These are phyloP conservation scores for Scarus forsteni DNA, from an alignment of 2,797 vertebrate genomes.

Conservation along the genomic window DNA sequence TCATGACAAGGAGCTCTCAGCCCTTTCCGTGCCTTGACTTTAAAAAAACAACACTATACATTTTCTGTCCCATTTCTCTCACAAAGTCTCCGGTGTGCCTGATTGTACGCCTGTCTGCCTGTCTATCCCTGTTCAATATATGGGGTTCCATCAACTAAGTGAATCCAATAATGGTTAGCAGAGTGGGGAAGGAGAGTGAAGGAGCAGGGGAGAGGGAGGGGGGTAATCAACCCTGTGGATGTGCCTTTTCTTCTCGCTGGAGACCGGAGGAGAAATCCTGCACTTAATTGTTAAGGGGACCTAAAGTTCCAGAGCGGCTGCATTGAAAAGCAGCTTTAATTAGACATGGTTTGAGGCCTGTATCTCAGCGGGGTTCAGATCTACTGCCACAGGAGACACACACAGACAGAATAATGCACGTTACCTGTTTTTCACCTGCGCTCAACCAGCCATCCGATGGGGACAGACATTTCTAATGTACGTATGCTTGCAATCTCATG, in stretches of 20 bases:
- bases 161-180: slow-evolving; percentile 74
- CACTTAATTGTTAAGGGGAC: slow-evolving; percentile 81
- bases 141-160: slow-evolving; percentile 66
- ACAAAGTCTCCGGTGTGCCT: slow-evolving; percentile 38
- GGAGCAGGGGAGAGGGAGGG: slow-evolving; percentile 10
- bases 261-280: slow-evolving; percentile 68
- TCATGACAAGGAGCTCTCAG: slow-evolving; percentile 39
- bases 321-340: slow-evolving; percentile 82
- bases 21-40: slow-evolving; percentile 39
- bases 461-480: slow-evolving; percentile 53
- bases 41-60: slow-evolving; percentile 31
- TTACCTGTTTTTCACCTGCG: slow-evolving; percentile 34
- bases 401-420: slow-evolving; percentile 37
- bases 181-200: slow-evolving; percentile 1
- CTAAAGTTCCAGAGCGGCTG: slow-evolving; percentile 70
- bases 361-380: slow-evolving; percentile 71
- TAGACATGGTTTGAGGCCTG: slow-evolving; percentile 74
- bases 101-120: slow-evolving; percentile 46
- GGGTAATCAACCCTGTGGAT: slow-evolving; percentile 67
- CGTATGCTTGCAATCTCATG: slow-evolving; percentile 55
- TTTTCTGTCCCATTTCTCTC: slow-evolving; percentile 47
- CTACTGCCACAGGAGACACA: slow-evolving; percentile 53
- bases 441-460: slow-evolving; percentile 8
- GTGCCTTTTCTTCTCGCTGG: slow-evolving; percentile 55
- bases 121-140: slow-evolving; percentile 57